A percentile compares a stretch with the other conserved stretches of the same genome.
Evolutionary conservation across 2,113 vertebrate genomes (phyloP).

Genomic region (Notarius quadriscutis): DNA sequence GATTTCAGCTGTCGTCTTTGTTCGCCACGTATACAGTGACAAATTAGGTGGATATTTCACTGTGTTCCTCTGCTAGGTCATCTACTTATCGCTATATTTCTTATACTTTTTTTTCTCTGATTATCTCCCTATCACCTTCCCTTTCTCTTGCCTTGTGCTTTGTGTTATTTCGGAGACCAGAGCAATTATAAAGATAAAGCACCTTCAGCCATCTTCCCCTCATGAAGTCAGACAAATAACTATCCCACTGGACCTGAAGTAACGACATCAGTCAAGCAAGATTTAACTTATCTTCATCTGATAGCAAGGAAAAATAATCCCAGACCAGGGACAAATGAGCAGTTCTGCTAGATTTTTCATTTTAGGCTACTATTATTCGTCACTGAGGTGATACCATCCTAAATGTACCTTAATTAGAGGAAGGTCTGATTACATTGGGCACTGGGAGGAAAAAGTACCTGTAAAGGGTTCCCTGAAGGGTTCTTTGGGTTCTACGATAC

Average conservation of each 20-base stretch:
- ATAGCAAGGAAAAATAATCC: background rate
- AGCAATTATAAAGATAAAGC: constrained; percentile 36
- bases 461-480: background rate
- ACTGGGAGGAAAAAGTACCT: no score
- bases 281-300: constrained; percentile 36
- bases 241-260: constrained; percentile 7
- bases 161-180: background rate
- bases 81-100: background rate
- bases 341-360: background rate
- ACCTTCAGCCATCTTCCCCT: background rate
- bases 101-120: background rate
- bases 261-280: constrained; percentile 33
- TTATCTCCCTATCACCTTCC: background rate
- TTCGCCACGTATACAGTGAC: background rate
- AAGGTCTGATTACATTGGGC: background rate
- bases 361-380: background rate
- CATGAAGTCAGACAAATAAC: constrained; percentile 1
- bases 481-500: background rate
- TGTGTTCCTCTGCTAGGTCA: background rate
- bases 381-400: background rate
- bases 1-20: background rate
- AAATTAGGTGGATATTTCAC: background rate
- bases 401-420: background rate
- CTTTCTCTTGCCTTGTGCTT: background rate
- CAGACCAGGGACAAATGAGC: background rate